Evolutionary conservation across 1,140 invertebrate species (phyloP), one percentile per base, ranked within the genome.

Genomic region (Meloidogyne floridensis): DNA sequence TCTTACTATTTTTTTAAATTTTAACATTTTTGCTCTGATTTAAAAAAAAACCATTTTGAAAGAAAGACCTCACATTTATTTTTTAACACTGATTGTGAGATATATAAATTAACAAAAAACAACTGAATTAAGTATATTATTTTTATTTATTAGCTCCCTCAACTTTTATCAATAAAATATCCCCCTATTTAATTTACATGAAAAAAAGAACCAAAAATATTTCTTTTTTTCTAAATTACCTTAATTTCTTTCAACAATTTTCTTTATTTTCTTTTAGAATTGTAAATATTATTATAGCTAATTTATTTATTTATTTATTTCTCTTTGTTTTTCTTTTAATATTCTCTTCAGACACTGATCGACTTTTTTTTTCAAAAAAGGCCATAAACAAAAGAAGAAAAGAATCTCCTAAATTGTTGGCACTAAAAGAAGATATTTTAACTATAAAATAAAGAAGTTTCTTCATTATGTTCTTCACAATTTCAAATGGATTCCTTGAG

Each of bases 381-480:
- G 4, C 56, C 15, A 11, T 15, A 59, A 59, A 59, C 11, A 15
- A 32, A 32, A 32, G 32, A 32, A 59, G 4, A 59, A 13, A 15
- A 15, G 56, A 59, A 59, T 59, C 56, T 59, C 56, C 2, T 65
- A 65, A 65, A 65, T 65, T 65, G 59, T 65, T 65, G 59, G 59
- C 59, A 65, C 59, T 65, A 65, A 65, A n/a, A 18, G 7, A 15
- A 59, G 53, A 54, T 9, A 11, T 54, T 6, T 47, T 47, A 9
- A 15, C n/a, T 65, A 65, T 65, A 65, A 65, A 65, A 65, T 65
- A 65, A 65, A 65, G 59, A 65, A 65, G 59, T 65, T n/a, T n/a
- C 59, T 10, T 4, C 65, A 69, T 72, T 20, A 79, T 79, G 77
- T 79, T 79, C 77, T 42, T 79, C 65, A 69, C 59, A 69, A 79